Evolutionary conservation across 2,113 vertebrate genomes (phyloP).

Genomic region (Triplophysa tibetana): DNA sequence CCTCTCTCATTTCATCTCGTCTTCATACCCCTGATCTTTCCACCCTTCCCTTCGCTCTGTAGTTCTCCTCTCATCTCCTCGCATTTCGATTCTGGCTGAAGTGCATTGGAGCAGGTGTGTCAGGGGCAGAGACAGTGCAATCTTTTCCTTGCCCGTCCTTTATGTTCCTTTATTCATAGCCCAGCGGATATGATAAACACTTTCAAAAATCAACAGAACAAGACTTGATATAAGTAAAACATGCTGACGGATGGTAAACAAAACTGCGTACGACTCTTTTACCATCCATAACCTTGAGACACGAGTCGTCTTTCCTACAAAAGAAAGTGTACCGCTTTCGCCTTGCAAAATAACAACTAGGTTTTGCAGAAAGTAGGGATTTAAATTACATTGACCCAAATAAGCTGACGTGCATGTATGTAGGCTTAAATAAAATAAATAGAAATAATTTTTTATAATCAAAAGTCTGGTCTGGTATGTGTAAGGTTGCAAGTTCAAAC

Average conservation of each 20-base stretch:
- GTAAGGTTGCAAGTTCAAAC: too few relatives aligned
- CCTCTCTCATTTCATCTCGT: conserved; percentile 43
- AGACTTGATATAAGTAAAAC: conserved; percentile 33
- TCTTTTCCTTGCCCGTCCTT: conserved; percentile 11
- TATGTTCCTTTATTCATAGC: background rate
- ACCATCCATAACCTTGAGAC: conserved; percentile 12
- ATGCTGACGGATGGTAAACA: conserved; percentile 37
- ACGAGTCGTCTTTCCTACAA: background rate
- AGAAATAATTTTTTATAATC: too few relatives aligned
- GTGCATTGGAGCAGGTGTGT: conserved; percentile 61
- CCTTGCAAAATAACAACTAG: background rate
- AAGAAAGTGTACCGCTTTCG: background rate
- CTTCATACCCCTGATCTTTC: conserved; percentile 40
- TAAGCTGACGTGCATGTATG: too few relatives aligned
- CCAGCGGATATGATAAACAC: conserved; percentile 34
- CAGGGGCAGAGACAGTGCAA: conserved; percentile 30
- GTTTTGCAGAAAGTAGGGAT: too few relatives aligned
- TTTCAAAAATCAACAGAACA: conserved; percentile 31
- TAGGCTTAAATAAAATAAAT: too few relatives aligned
- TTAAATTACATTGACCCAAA: too few relatives aligned
- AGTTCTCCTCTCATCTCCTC: conserved; percentile 42
- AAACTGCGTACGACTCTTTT: background rate
- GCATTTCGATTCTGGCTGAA: conserved; percentile 34
- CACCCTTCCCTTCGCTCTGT: conserved; percentile 26
- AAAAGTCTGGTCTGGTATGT: too few relatives aligned